Conservation (phyloP, 2,888 invertebrate genomes). For the Stenichneumon culpator region DNA sequence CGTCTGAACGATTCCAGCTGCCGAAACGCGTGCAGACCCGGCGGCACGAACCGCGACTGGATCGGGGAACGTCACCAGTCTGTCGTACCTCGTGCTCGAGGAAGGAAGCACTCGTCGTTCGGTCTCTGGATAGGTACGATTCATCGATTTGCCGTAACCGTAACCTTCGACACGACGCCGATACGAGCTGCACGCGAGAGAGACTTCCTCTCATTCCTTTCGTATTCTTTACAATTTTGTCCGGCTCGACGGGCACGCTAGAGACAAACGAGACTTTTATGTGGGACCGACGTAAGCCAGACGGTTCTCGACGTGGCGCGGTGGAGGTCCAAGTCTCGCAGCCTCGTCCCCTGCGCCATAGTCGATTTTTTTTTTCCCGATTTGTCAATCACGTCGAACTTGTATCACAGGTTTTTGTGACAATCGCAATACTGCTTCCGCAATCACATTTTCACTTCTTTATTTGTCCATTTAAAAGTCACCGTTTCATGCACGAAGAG, state of each 20-base stretch:
- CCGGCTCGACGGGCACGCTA: background rate
- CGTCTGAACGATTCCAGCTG: constrained; percentile 52
- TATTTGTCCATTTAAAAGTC: background rate
- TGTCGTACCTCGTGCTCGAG: constrained; percentile 65
- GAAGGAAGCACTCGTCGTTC: constrained; percentile 62
- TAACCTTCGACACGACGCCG: constrained; percentile 70
- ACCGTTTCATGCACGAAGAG: background rate
- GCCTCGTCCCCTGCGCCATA: background rate
- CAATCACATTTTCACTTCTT: background rate
- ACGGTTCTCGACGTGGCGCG: too few species aligned
- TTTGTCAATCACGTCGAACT: background rate
- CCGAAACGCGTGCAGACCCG: constrained; percentile 49
- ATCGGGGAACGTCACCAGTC: constrained; percentile 65
- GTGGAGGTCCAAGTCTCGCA: background rate
- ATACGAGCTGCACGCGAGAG: constrained; percentile 46
- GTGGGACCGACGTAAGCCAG: too few species aligned
- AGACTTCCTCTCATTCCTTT: background rate
- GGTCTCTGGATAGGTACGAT: constrained; percentile 64
- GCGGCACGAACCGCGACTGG: constrained; percentile 64
- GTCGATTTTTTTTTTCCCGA: background rate
- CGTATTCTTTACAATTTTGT: background rate
- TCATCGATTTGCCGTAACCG: constrained; percentile 79
- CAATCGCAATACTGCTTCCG: too few species aligned
- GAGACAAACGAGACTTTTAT: background rate
- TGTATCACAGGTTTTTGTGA: too few species aligned